Base-by-base conservation (phyloP, 2,888 invertebrate genomes). In the Hemithea aestivaria region DNA sequence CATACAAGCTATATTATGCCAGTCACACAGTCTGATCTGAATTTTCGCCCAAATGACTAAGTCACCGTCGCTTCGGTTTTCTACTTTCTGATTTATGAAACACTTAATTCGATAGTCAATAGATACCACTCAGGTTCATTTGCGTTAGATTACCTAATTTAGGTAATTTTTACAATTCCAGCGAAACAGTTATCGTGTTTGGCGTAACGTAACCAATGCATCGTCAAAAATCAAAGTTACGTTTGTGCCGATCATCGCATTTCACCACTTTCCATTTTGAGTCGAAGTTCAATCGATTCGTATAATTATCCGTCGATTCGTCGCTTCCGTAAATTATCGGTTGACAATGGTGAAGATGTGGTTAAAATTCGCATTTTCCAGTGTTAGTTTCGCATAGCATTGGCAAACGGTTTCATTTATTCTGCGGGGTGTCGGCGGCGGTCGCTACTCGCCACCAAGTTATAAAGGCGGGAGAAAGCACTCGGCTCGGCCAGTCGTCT, bases 381-480 rank as follows among this genome's bases (percentile, higher is more conserved):
- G 62, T 63, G 68, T 72, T 66, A 66, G 72, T 71, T 74, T 74
- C 70, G 73, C 71, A 66, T 66, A 58, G 59, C 64, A 61, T 81
- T 81, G 76, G 70, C 69, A 80, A 75, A 78, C 61, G 54, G 70
- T 76, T 78, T 71, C 69, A 71, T 79, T 79, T 78, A 74, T 74
- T 73, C 65, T 67, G 62, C 70, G 12, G 16, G 25, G 35, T 27
- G 52, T 35, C 33, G 27, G 27, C 20, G 10, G 35, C 58, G 45
- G 44, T 53, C 49, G 51, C 48, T 49, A 43, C 44, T 50, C 39
- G 44, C 45, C 39, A 56, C 62, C 73, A 76, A 64, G 73, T 82
- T 85, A 87, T 87, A 87, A 81, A 83, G 78, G 63, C 66, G 43
- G 69, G 85, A 79, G 85, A 87, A 85, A 85, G 85, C 82, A 70